These are phyloP conservation scores for Cabera pusaria DNA, from an alignment of 2,888 invertebrate species.

Conservation along the genomic window DNA sequence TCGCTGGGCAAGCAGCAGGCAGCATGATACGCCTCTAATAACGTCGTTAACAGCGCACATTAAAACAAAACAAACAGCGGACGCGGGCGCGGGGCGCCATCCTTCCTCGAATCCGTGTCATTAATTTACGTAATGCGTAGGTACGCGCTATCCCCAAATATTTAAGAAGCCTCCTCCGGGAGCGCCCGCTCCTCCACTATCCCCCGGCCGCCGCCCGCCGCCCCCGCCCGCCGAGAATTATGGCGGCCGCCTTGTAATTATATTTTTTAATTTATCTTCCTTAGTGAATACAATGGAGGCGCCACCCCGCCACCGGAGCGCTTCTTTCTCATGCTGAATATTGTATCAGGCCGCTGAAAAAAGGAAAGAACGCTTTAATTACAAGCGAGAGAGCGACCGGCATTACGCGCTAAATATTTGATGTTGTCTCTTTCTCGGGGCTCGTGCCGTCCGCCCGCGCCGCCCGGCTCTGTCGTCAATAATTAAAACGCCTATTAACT, in stretches of 20 bases:
- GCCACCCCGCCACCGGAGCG: slow-evolving; percentile 81
- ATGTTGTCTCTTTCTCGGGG: slow-evolving; percentile 77
- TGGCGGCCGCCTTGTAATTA: slow-evolving; percentile 87
- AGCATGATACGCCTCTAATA: slow-evolving; percentile 79
- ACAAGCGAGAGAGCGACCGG: slow-evolving; percentile 80
- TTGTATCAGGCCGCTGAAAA: slow-evolving; percentile 83
- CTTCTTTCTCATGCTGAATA: slow-evolving; percentile 83
- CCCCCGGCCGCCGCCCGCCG: slow-evolving; percentile 54
- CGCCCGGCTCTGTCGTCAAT: slow-evolving; percentile 62
- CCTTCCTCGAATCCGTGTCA: slow-evolving; percentile 84
- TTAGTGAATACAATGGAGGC: slow-evolving; percentile 85
- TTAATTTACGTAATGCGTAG: slow-evolving; percentile 84
- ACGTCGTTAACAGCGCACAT: slow-evolving; percentile 81
- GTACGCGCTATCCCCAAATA: slow-evolving; percentile 84
- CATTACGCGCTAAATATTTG: slow-evolving; percentile 81
- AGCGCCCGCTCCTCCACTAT: slow-evolving; percentile 80
- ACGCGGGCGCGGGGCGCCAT: slow-evolving; percentile 66
- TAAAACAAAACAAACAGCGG: slow-evolving; percentile 82
- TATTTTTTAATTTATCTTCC: slow-evolving; percentile 89
- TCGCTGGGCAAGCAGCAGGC: slow-evolving; percentile 28
- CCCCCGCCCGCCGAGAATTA: slow-evolving; percentile 82
- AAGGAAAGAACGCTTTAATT: slow-evolving; percentile 84
- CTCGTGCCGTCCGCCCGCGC: slow-evolving; percentile 30
- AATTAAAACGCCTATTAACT: slow-evolving; percentile 82
- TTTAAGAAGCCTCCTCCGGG: slow-evolving; percentile 84